Conservation (phyloP, 1,140 invertebrate genomes). For the Tetramorium parvispinum region DNA sequence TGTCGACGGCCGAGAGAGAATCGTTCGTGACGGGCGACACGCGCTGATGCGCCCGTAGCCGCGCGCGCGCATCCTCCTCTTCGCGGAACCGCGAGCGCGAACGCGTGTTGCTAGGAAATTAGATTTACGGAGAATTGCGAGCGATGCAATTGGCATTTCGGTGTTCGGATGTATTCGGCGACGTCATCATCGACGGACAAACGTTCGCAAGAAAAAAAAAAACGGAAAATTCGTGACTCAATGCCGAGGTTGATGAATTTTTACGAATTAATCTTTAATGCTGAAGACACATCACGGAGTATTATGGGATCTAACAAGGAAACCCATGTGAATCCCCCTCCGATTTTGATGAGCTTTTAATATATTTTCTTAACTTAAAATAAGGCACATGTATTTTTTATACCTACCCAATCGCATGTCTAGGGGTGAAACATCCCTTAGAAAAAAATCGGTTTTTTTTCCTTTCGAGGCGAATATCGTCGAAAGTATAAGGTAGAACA, state of each 20-base stretch:
- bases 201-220: too few relatives aligned
- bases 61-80: not conserved
- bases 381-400: too few relatives aligned
- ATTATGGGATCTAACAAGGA: not conserved
- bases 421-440: too few relatives aligned
- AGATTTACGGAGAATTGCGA: constrained; percentile 8
- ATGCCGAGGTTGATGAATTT: not conserved
- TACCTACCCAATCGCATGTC: too few relatives aligned
- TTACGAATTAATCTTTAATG: not conserved
- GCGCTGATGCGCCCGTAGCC: constrained; percentile 21
- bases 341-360: too few relatives aligned
- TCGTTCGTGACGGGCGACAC: constrained; percentile 42
- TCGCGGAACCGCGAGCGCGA: constrained; percentile 9
- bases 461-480: too few relatives aligned
- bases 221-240: too few relatives aligned
- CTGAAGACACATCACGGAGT: not conserved
- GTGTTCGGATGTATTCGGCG: not conserved
- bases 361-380: too few relatives aligned
- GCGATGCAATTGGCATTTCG: constrained; percentile 11
- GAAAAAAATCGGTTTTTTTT: too few relatives aligned
- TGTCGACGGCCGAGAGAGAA: constrained; percentile 40
- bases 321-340: too few relatives aligned
- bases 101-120: constrained; percentile 39
- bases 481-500: too few relatives aligned
- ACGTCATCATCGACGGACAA: not conserved